Conservation (phyloP, 2,888 invertebrate genomes). For the Julus scanicus region DNA sequence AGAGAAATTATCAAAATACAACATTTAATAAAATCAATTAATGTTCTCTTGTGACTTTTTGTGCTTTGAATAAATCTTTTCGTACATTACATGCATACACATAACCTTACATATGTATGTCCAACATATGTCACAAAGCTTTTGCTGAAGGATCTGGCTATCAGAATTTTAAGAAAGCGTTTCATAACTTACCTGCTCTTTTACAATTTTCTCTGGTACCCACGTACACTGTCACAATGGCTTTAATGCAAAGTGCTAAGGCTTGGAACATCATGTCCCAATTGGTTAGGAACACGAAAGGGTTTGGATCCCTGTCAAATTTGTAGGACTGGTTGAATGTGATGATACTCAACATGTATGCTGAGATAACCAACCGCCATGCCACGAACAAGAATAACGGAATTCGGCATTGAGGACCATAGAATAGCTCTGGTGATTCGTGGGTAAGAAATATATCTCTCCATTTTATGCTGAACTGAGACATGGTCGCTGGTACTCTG, state of each 20-base stretch:
- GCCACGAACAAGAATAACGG: slow-evolving; percentile 10
- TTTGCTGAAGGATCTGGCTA: too few relatives aligned
- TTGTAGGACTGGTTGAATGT: slow-evolving; percentile 34
- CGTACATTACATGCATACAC: too few relatives aligned
- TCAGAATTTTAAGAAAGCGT: not conserved
- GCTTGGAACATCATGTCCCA: slow-evolving; percentile 41
- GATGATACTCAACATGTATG: slow-evolving; percentile 27
- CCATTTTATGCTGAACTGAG: slow-evolving; percentile 9
- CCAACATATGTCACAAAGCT: too few relatives aligned
- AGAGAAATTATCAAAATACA: too few relatives aligned
- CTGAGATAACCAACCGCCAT: not conserved
- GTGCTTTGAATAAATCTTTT: too few relatives aligned
- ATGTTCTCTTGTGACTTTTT: too few relatives aligned
- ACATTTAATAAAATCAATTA: too few relatives aligned
- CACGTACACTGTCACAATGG: not conserved
- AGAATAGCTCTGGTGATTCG: not conserved
- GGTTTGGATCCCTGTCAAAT: slow-evolving; percentile 27
- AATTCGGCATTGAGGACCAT: not conserved
- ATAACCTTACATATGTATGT: too few relatives aligned
- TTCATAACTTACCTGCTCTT: slow-evolving; percentile 19
- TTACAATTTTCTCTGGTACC: not conserved
- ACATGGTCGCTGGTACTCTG: not conserved
- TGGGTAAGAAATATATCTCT: not conserved
- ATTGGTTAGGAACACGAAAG: not conserved
- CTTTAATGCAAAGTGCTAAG: not conserved